A percentile compares a stretch with the other conserved stretches of the same genome.
Evolutionary conservation across 1,140 invertebrate genomes (phyloP).

Genomic region (Scaptodrosophila lebanonensis): DNA sequence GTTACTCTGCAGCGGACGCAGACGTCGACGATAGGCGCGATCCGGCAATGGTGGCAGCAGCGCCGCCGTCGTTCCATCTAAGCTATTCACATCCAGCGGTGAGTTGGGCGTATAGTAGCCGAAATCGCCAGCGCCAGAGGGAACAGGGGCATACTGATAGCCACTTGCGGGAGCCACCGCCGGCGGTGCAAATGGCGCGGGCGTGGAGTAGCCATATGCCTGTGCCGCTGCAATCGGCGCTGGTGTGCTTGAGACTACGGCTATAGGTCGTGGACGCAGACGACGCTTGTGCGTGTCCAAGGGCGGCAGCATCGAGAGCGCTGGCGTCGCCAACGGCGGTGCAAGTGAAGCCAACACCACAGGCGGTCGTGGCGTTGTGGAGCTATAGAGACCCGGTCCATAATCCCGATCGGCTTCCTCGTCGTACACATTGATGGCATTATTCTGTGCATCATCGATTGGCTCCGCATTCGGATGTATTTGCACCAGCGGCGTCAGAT

Average conservation of each 20-base stretch:
- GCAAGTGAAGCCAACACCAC: constrained; percentile 65
- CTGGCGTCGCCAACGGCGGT: constrained; percentile 67
- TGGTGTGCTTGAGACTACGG: constrained; percentile 32
- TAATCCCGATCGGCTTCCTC: constrained; percentile 60
- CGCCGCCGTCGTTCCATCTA: constrained; percentile 47
- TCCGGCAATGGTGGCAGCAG: constrained; percentile 57
- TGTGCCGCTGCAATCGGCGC: constrained; percentile 46
- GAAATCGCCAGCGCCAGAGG: constrained; percentile 15
- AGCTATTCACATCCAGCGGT: constrained; percentile 50
- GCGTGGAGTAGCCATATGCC: constrained; percentile 43
- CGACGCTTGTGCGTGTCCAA: constrained; percentile 32
- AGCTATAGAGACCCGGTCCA: constrained; percentile 54
- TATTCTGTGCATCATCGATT: constrained; percentile 32
- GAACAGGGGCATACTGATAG: constrained; percentile 49
- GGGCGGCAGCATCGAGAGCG: constrained; percentile 60
- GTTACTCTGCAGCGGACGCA: constrained; percentile 55
- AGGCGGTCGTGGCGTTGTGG: constrained; percentile 63
- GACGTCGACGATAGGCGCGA: constrained; percentile 37
- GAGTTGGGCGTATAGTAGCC: constrained; percentile 49
- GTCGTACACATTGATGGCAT: constrained; percentile 63
- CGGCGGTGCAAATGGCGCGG: constrained; percentile 46
- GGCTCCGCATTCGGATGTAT: constrained; percentile 51
- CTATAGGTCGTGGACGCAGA: constrained; percentile 53
- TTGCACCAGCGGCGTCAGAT: constrained; percentile 36
- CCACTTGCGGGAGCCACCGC: constrained; percentile 15